Percentiles rank a stretch among this genome's conserved stretches.
phyloP scores from a whole-genome alignment of 2,113 vertebrate genomes.

The Saiga tatarica region DNA sequence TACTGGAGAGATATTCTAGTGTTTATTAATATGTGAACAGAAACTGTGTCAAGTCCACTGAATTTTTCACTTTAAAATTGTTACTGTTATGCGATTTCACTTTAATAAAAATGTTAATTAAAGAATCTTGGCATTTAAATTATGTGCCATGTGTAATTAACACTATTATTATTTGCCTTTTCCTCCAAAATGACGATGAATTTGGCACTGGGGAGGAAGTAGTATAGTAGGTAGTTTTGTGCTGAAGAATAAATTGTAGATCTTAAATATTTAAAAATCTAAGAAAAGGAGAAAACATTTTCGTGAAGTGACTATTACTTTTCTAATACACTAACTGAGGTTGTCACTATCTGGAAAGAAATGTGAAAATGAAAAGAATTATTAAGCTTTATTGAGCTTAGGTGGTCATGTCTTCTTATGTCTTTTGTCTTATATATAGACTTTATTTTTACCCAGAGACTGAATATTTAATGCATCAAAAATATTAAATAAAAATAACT shows the following conservation, averaged over 20 bases:
- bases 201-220: not conserved
- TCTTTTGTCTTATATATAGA: not conserved
- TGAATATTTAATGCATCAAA: not conserved
- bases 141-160: not conserved
- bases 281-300: not conserved
- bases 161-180: not conserved
- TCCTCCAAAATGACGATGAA: not conserved
- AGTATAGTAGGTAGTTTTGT: not conserved
- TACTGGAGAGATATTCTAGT: not conserved
- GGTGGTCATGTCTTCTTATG: not conserved
- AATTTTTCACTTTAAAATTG: not conserved
- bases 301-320: not conserved
- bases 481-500: not conserved
- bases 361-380: not conserved
- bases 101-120: not conserved
- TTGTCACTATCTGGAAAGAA: not conserved
- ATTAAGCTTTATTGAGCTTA: not conserved
- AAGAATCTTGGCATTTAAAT: not conserved
- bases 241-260: not conserved
- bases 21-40: not conserved
- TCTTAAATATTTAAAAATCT: not conserved
- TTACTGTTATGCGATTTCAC: not conserved
- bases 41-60: not conserved
- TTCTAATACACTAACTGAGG: not conserved
- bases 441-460: not conserved